These are phyloP conservation scores for Cerastis leucographa DNA, from an alignment of 2,888 invertebrate species.

Conservation along the genomic window DNA sequence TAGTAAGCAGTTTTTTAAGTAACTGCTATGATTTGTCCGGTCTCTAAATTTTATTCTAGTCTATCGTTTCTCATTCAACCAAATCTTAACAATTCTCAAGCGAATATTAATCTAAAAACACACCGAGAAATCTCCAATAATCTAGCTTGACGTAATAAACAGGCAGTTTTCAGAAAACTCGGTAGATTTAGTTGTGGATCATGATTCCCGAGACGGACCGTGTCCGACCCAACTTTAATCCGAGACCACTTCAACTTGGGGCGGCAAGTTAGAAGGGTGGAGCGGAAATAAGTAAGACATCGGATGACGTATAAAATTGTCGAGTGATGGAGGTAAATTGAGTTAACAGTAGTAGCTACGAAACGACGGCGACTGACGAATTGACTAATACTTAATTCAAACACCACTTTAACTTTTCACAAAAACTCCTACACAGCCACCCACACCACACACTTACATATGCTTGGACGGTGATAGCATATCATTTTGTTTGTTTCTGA, in stretches of 20 bases:
- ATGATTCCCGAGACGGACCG: slow-evolving; percentile 71
- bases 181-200: slow-evolving; percentile 66
- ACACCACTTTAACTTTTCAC: too few relatives aligned
- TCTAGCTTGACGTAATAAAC: slow-evolving; percentile 41
- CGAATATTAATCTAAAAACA: neutral
- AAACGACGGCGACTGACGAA: too few relatives aligned
- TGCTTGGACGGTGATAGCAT: too few relatives aligned
- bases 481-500: too few relatives aligned
- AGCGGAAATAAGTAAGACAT: slow-evolving; percentile 34
- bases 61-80: neutral
- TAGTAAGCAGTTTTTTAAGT: neutral
- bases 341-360: neutral
- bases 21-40: neutral
- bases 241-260: slow-evolving; percentile 63
- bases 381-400: too few relatives aligned
- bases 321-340: neutral
- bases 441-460: too few relatives aligned
- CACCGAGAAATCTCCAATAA: slow-evolving; percentile 17
- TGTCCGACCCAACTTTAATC: slow-evolving; percentile 74
- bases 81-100: neutral
- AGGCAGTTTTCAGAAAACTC: slow-evolving; percentile 42
- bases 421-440: too few relatives aligned
- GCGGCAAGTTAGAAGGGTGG: slow-evolving; percentile 39
- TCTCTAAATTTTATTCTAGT: neutral
- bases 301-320: neutral